Evolutionary conservation across 2,888 invertebrate genomes (phyloP).

Genomic region (Phortica okadai): DNA sequence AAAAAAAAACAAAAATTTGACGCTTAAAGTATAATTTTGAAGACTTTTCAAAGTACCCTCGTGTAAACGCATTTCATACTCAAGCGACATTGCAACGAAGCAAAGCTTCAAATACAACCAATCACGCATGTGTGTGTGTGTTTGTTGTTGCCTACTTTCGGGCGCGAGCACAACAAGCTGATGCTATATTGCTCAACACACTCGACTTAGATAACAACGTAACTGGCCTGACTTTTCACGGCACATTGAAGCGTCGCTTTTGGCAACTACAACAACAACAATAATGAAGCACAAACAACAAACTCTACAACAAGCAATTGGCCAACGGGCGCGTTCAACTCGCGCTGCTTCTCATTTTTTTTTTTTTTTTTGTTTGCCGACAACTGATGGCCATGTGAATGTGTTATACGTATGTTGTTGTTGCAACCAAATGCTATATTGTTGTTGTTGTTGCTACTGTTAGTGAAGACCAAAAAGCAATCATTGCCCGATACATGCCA

Average conservation of each 20-base stretch:
- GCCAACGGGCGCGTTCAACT: neutral
- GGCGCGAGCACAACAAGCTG: neutral
- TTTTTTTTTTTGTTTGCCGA: neutral
- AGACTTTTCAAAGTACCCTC: neutral
- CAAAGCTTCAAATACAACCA: neutral
- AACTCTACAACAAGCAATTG: neutral
- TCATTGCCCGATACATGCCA: slow-evolving; percentile 5
- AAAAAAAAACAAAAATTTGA: too few species aligned
- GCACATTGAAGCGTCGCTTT: neutral
- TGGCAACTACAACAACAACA: neutral
- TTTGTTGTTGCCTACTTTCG: neutral
- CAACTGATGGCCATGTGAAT: neutral
- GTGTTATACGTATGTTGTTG: neutral
- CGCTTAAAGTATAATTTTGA: neutral
- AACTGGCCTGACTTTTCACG: slow-evolving; percentile 15
- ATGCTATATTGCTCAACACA: neutral
- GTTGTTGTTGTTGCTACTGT: neutral
- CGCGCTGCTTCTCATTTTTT: neutral
- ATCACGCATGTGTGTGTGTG: neutral
- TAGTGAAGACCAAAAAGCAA: neutral
- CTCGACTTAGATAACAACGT: slow-evolving; percentile 1
- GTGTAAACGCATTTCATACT: neutral
- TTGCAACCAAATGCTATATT: neutral
- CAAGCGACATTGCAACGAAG: neutral
- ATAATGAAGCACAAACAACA: neutral